These are phyloP conservation scores for Cydia splendana DNA, from an alignment of 1,140 invertebrate genomes.

Conservation along the genomic window DNA sequence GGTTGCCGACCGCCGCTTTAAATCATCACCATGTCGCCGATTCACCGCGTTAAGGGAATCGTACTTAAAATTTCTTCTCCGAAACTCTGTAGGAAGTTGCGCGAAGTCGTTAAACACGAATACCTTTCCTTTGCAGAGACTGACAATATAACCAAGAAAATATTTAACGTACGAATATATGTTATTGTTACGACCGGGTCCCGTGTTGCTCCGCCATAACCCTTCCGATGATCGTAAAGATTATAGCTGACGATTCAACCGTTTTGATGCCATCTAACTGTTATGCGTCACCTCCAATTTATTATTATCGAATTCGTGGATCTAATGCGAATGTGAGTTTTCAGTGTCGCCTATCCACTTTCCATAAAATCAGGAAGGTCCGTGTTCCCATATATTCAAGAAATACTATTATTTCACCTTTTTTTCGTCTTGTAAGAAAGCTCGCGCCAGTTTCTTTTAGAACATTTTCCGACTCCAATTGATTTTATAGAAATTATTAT, in stretches of 20 bases:
- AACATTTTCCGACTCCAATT: no score
- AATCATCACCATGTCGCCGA: not conserved
- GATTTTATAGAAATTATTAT: not conserved
- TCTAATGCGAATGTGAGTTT: not conserved
- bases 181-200: conserved; percentile 7
- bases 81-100: not conserved
- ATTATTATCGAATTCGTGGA: conserved; percentile 25
- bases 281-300: conserved; percentile 27
- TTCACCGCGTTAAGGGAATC: not conserved
- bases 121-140: not conserved
- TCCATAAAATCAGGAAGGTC: not conserved
- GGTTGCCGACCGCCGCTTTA: no score
- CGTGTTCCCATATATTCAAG: not conserved
- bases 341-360: not conserved
- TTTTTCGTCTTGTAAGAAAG: no score
- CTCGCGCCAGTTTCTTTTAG: no score
- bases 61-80: not conserved
- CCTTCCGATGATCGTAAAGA: conserved; percentile 26
- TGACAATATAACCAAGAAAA: not conserved
- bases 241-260: conserved; percentile 26
- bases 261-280: conserved; percentile 16
- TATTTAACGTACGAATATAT: conserved; percentile 3
- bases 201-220: conserved; percentile 16
- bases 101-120: not conserved
- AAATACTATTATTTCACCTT: not conserved